Evolutionary conservation across 2,113 vertebrate genomes (phyloP).

Genomic region (Paralichthys olivaceus): DNA sequence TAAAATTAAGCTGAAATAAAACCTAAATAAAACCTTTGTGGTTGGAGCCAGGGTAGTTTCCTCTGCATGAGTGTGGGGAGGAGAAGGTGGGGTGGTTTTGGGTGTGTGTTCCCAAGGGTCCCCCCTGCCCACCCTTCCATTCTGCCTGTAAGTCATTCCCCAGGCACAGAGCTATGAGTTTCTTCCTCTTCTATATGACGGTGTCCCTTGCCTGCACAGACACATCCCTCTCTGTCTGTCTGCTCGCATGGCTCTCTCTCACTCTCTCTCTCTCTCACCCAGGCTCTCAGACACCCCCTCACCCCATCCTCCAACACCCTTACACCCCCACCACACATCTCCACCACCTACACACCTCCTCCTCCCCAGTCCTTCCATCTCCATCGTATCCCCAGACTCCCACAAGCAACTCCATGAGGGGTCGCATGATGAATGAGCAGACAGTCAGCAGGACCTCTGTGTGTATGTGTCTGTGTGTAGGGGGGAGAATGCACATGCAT

Average conservation of each 20-base stretch:
- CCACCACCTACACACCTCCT: conserved; percentile 51
- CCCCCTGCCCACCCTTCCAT: neutral
- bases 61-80: neutral
- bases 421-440: conserved; percentile 92
- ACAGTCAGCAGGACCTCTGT: conserved; percentile 80
- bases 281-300: conserved; percentile 34
- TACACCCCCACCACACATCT: conserved; percentile 29
- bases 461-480: conserved; percentile 54
- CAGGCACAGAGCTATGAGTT: conserved; percentile 43
- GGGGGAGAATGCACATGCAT: conserved; percentile 3
- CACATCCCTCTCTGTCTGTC: conserved; percentile 40
- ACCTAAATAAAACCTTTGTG: conserved; percentile 22
- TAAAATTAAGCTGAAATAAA: neutral
- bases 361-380: conserved; percentile 86
- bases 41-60: neutral
- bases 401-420: conserved; percentile 91
- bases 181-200: conserved; percentile 27
- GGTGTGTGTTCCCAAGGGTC: conserved; percentile 27
- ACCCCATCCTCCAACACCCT: conserved; percentile 24
- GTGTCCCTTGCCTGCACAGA: conserved; percentile 20
- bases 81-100: conserved; percentile 1
- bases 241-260: conserved; percentile 35
- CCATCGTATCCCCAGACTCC: conserved; percentile 86
- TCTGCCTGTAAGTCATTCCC: conserved; percentile 51
- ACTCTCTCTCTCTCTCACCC: conserved; percentile 36